Conservation (phyloP, 2,888 invertebrate species). For the Cataglyphis altisquamis region DNA sequence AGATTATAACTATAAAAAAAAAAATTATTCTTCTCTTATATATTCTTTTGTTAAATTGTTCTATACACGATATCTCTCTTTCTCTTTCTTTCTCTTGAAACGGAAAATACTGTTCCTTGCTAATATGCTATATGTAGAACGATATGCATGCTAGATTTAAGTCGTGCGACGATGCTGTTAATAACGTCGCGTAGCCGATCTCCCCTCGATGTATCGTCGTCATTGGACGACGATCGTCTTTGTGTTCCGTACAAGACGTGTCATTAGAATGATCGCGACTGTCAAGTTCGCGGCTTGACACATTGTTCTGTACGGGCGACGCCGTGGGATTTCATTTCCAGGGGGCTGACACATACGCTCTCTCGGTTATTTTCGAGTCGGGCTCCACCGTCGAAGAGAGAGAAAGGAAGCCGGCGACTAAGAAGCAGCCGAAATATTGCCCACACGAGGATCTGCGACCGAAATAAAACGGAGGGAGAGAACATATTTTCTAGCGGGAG, state of each 20-base stretch:
- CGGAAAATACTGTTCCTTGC: neutral
- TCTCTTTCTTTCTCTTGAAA: neutral
- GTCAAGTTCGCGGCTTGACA: conserved; percentile 34
- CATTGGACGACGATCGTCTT: neutral
- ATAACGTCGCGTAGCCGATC: neutral
- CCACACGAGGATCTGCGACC: conserved; percentile 22
- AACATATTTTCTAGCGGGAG: conserved; percentile 32
- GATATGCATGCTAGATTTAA: neutral
- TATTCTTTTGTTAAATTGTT: neutral
- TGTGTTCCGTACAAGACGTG: neutral
- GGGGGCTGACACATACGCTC: conserved; percentile 18
- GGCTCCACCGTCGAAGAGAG: conserved; percentile 17
- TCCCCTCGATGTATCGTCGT: neutral
- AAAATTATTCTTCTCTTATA: neutral
- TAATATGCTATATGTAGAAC: neutral
- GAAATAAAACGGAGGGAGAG: conserved; percentile 39
- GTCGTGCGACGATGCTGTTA: neutral
- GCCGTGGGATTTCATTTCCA: conserved; percentile 36
- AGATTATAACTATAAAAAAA: neutral
- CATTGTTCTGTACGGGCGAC: conserved; percentile 20
- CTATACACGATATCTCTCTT: neutral
- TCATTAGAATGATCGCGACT: conserved; percentile 26
- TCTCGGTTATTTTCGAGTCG: conserved; percentile 40
- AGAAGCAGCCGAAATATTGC: conserved; percentile 45
- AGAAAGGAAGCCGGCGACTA: conserved; percentile 1